Evolutionary conservation across 2,113 vertebrate genomes (phyloP).

Genomic region (Scortum barcoo): DNA sequence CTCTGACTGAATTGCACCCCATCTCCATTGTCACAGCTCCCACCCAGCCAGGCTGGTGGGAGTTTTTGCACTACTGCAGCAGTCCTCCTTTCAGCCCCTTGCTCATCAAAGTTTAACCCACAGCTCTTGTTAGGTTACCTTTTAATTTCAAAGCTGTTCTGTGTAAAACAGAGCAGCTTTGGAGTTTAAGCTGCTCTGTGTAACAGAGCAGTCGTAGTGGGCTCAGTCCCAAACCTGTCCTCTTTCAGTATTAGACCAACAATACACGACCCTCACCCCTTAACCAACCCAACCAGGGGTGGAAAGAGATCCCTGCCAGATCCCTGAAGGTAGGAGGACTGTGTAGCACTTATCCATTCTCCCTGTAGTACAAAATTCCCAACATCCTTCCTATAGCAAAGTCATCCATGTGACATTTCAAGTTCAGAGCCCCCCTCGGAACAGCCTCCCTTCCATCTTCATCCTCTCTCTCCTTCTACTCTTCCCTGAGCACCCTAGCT

Average conservation of each 20-base stretch:
- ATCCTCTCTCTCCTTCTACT: constrained; percentile 1
- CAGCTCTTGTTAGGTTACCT: not conserved
- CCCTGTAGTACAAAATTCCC: not conserved
- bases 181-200: constrained; percentile 62
- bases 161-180: constrained; percentile 47
- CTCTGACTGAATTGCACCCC: constrained; percentile 35
- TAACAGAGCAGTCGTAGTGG: constrained; percentile 70
- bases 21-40: constrained; percentile 18
- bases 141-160: constrained; percentile 37
- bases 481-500: constrained; percentile 8
- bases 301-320: constrained; percentile 16
- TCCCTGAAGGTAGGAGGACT: not conserved
- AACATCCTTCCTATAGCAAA: constrained; percentile 4
- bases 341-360: constrained; percentile 41
- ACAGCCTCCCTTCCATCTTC: constrained; percentile 4
- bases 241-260: constrained; percentile 72
- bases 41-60: constrained; percentile 68
- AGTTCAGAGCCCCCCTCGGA: constrained; percentile 18
- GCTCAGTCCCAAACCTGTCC: constrained; percentile 69
- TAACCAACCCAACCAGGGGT: not conserved
- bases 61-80: constrained; percentile 76
- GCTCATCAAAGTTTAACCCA: constrained; percentile 4
- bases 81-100: constrained; percentile 23
- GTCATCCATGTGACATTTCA: constrained; percentile 20
- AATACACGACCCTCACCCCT: constrained; percentile 17